These are phyloP conservation scores for Leptinotarsa tumamoca DNA, from an alignment of 2,888 invertebrate species.

Conservation along the genomic window DNA sequence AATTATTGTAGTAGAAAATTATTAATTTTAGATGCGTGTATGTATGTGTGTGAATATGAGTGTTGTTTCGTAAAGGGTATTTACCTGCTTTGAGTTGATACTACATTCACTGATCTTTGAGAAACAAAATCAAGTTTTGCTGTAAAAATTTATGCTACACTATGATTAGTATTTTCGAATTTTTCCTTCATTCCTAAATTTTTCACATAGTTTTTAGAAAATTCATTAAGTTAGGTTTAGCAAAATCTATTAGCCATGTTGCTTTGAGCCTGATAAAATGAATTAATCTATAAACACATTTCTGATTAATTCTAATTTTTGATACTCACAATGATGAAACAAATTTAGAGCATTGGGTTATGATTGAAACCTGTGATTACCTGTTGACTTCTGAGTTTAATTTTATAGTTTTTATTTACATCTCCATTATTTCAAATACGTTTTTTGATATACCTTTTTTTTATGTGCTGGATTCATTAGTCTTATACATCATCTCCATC, in stretches of 20 bases:
- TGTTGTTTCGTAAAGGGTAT: neutral
- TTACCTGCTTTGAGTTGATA: neutral
- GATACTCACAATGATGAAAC: constrained; percentile 55
- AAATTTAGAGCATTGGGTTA: constrained; percentile 65
- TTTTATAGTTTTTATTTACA: neutral
- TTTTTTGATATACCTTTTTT: too few species aligned
- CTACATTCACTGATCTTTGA: neutral
- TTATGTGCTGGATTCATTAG: constrained; percentile 81
- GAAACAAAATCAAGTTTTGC: neutral
- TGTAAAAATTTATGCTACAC: neutral
- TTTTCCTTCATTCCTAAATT: too few species aligned
- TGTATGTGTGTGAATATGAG: neutral
- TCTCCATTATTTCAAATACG: too few species aligned
- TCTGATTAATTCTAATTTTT: neutral
- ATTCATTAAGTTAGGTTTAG: too few species aligned
- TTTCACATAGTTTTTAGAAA: neutral
- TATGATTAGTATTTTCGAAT: neutral
- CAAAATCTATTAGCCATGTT: too few species aligned
- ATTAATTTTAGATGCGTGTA: neutral
- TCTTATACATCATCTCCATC: constrained; percentile 93
- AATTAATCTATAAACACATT: too few species aligned
- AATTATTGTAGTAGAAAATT: neutral
- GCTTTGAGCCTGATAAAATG: too few species aligned
- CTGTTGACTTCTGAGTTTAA: constrained; percentile 58
- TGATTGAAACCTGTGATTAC: constrained; percentile 61